Evolutionary conservation across 2,113 vertebrate genomes (phyloP), one percentile per base, ranked within the genome.

Genomic region (Sylvia atricapilla): DNA sequence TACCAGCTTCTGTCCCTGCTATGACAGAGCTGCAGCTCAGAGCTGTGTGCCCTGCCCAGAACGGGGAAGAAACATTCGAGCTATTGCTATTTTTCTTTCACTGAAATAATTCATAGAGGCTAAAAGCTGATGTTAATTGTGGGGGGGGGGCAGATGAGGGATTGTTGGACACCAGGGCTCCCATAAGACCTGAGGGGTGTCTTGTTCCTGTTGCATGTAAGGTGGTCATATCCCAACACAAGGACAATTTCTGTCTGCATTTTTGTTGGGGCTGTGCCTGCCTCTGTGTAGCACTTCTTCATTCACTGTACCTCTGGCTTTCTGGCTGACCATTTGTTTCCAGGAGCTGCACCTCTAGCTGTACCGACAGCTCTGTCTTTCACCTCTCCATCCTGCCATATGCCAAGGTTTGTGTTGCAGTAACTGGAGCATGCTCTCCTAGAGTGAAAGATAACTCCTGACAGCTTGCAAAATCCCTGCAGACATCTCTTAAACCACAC

Each of bases 141-240:
- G 67, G 4, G 7, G 41, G 4, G 7, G 41, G 9, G 30, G 37
- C n/a, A 82, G 67, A 83, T 17, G n/a, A 75, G 9, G n/a, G 15
- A 24, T 24, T 76, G 49, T 60, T 68, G 49, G 18, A 11, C 9
- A 8, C n/a, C 16, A 53, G 55, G 31, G 5, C 5, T 39, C 8
- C 30, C 13, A 2, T 24, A 44, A 87, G 19, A 16, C 24, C 47
- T 18, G 8, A 16, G 5, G 11, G 25, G 15, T 58, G 12, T 39
- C 6, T 3, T 1, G 1, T 25, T 75, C 16, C 47, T 11, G 3
- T 47, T 27, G n/a, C 16, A 35, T 1, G 0, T 12, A 3, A n/a
- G 10, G 33, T 31, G 22, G 20, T 68, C 20, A 5, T 11, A 73
- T 22, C 15, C 9, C 68, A 39, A 23, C 0, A 3, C 31, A 76